Percentiles rank a stretch among this genome's conserved stretches.
Evolutionary conservation across 2,888 invertebrate species (phyloP).

Genomic region (Athripsodes cinereus): DNA sequence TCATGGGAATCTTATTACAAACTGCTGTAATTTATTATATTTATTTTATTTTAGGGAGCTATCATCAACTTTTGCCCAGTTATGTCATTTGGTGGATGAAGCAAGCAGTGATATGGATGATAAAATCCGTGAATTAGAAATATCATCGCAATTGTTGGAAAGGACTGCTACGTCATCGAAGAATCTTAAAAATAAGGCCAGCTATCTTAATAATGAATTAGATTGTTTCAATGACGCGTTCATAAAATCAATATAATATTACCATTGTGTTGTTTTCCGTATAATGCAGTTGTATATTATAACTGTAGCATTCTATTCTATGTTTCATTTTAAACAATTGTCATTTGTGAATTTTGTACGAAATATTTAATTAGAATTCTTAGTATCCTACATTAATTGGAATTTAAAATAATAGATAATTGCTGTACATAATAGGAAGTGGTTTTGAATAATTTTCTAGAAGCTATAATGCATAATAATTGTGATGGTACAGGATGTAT

Average conservation of each 20-base stretch:
- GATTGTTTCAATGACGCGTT: constrained; percentile 90
- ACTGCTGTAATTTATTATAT: background rate
- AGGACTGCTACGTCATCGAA: constrained; percentile 73
- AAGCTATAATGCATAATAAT: no score
- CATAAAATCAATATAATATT: constrained; percentile 46
- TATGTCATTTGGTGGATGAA: constrained; percentile 89
- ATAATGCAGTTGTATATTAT: background rate
- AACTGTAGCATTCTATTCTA: no score
- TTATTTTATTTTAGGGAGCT: constrained; percentile 62
- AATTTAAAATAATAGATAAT: no score
- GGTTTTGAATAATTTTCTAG: no score
- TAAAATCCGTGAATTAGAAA: constrained; percentile 70
- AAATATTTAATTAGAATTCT: no score
- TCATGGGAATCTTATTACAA: background rate
- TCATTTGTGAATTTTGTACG: no score
- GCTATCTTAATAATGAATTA: constrained; percentile 85
- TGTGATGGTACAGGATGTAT: no score
- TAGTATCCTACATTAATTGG: no score
- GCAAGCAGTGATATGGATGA: constrained; percentile 82
- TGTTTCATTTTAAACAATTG: no score
- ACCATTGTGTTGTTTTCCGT: background rate
- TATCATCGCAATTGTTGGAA: constrained; percentile 67
- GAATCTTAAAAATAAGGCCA: constrained; percentile 86
- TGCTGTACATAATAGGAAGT: no score
- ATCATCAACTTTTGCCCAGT: constrained; percentile 87